Conservation (phyloP, 2,888 invertebrate species). For the Holacanthella duospinosa region DNA sequence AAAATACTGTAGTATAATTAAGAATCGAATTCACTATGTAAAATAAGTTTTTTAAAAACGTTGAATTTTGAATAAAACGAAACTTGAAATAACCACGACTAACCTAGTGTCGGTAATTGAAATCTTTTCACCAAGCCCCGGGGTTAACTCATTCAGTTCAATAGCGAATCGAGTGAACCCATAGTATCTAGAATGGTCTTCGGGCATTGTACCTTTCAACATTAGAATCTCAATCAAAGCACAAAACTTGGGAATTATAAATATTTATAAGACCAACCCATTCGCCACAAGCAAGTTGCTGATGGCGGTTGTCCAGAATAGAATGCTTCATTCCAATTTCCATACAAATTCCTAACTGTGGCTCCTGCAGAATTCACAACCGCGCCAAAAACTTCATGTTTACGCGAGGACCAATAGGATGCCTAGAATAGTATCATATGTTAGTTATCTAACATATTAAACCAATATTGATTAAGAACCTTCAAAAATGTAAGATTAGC, state of each 20-base stretch:
- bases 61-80: too few relatives aligned
- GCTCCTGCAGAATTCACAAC: conserved; percentile 50
- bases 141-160: conserved; percentile 66
- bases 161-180: conserved; percentile 76
- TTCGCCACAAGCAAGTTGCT: conserved; percentile 65
- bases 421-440: conserved; percentile 45
- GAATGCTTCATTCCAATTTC: conserved; percentile 72
- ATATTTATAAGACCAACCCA: conserved; percentile 45
- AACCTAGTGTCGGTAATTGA: conserved; percentile 60
- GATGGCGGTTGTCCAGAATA: conserved; percentile 62
- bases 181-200: conserved; percentile 67
- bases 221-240: conserved; percentile 1
- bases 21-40: too few relatives aligned
- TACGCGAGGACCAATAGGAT: conserved; percentile 64
- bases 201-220: conserved; percentile 61
- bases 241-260: background rate
- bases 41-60: too few relatives aligned
- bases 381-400: conserved; percentile 63
- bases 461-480: conserved; percentile 44
- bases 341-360: conserved; percentile 55
- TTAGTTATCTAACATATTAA: background rate
- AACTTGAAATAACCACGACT: background rate
- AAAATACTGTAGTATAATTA: too few relatives aligned
- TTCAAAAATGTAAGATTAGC: conserved; percentile 72
- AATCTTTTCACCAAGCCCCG: conserved; percentile 50